Evolutionary conservation across 2,797 vertebrate genomes (phyloP).

Genomic region (Linurgus olivaceus): DNA sequence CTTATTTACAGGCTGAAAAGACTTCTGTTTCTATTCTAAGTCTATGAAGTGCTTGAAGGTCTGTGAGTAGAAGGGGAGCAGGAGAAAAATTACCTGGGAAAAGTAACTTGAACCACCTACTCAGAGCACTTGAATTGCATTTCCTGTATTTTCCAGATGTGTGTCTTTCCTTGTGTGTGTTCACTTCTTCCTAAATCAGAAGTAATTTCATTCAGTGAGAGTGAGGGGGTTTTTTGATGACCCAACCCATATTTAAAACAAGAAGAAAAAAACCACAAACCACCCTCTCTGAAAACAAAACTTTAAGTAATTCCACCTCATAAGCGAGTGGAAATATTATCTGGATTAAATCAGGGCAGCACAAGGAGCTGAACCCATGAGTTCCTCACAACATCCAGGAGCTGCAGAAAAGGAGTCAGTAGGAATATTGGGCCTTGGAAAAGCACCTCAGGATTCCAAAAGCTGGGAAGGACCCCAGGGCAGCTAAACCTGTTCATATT

Average conservation of each 20-base stretch:
- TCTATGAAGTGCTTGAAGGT: neutral
- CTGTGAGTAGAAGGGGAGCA: neutral
- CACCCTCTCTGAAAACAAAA: neutral
- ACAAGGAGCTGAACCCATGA: neutral
- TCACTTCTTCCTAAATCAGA: conserved; percentile 22
- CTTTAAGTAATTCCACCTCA: neutral
- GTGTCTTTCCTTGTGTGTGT: neutral
- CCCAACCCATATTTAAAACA: neutral
- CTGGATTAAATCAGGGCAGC: neutral
- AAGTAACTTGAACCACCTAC: conserved; percentile 35
- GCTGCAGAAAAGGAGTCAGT: neutral
- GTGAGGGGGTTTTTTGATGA: neutral
- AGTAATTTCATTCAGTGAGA: neutral
- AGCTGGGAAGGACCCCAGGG: neutral
- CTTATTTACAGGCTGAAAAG: neutral
- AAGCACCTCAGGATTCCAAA: neutral
- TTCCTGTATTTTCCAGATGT: conserved; percentile 50
- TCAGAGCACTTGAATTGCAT: conserved; percentile 10
- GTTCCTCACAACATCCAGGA: neutral
- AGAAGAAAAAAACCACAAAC: neutral
- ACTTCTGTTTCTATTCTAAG: neutral
- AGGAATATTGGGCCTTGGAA: neutral
- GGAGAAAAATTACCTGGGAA: conserved; percentile 45
- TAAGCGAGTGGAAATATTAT: neutral
- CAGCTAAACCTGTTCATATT: neutral